A percentile compares a stretch with the other conserved stretches of the same genome.
Evolutionary conservation across 2,888 invertebrate genomes (phyloP).

Genomic region (Eumerus sabulonum): DNA sequence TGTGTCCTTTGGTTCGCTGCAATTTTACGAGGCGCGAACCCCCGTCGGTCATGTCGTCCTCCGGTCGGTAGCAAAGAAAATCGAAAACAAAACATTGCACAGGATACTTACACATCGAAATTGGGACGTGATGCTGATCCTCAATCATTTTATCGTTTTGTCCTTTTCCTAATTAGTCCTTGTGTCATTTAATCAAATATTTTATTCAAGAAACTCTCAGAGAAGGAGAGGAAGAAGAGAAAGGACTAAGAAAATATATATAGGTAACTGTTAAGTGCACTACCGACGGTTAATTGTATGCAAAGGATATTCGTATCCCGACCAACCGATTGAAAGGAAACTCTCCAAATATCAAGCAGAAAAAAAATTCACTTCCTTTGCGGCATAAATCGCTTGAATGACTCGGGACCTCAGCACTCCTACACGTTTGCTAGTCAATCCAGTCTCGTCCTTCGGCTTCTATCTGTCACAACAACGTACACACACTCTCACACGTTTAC

Average conservation of each 20-base stretch:
- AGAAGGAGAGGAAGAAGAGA: not conserved
- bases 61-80: no score
- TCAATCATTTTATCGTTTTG: constrained; percentile 74
- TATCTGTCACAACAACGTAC: not conserved
- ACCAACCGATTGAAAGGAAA: constrained; percentile 64
- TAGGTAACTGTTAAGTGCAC: constrained; percentile 31
- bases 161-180: not conserved
- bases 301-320: constrained; percentile 57
- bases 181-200: not conserved
- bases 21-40: constrained; percentile 9
- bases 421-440: constrained; percentile 20
- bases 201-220: not conserved
- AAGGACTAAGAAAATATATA: no score
- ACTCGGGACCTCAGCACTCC: constrained; percentile 32
- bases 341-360: constrained; percentile 59
- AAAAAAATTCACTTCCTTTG: constrained; percentile 56
- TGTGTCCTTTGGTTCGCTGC: constrained; percentile 39
- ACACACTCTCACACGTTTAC: constrained; percentile 13
- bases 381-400: constrained; percentile 57
- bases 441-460: not conserved
- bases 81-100: constrained; percentile 4
- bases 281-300: constrained; percentile 77
- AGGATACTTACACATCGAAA: constrained; percentile 77
- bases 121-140: constrained; percentile 77
- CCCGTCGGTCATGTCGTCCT: no score